Evolutionary conservation across 2,797 vertebrate genomes (phyloP).

Genomic region (Sciurus carolinensis): DNA sequence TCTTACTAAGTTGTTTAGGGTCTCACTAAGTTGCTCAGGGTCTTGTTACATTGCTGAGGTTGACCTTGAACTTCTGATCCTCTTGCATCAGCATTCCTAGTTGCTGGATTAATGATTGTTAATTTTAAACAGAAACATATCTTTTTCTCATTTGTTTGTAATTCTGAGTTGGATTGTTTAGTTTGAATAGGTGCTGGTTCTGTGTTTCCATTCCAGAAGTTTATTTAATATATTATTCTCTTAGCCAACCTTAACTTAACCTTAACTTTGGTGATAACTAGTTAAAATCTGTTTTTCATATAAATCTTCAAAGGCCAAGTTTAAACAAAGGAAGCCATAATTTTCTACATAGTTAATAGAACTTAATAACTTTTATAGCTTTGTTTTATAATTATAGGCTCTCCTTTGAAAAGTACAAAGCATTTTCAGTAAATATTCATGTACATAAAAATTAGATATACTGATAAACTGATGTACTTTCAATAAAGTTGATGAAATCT

Average conservation of each 20-base stretch:
- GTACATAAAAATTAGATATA: constrained; percentile 14
- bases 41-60: background rate
- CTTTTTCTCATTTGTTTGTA: constrained; percentile 59
- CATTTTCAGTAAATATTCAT: constrained; percentile 41
- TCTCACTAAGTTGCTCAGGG: no score
- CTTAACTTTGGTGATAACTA: background rate
- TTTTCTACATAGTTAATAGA: constrained; percentile 48
- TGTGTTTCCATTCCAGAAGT: constrained; percentile 66
- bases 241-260: background rate
- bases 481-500: constrained; percentile 65
- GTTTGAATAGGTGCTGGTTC: constrained; percentile 28
- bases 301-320: constrained; percentile 49
- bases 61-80: background rate
- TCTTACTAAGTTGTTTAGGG: no score
- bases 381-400: constrained; percentile 33
- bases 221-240: constrained; percentile 51
- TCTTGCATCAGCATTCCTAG: background rate
- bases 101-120: background rate
- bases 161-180: constrained; percentile 37
- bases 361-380: background rate
- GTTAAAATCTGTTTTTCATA: constrained; percentile 64
- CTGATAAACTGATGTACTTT: constrained; percentile 53
- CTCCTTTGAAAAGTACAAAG: constrained; percentile 13
- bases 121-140: constrained; percentile 42
- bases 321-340: constrained; percentile 42